phyloP scores from a whole-genome alignment of 2,888 invertebrate genomes.

The Noctua fimbriata region DNA sequence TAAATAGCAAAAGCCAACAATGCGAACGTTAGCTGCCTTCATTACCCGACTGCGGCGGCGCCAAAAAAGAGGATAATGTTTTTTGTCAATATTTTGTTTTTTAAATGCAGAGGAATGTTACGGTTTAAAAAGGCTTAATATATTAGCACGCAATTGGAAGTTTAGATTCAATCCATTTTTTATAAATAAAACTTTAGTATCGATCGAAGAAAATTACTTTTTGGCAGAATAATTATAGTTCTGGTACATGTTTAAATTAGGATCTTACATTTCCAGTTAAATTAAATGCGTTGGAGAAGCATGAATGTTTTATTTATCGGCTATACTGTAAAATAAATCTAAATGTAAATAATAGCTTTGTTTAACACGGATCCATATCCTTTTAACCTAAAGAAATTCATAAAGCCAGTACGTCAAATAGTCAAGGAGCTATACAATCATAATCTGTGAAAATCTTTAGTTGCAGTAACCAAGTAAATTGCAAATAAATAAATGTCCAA shows the following conservation, averaged over 20 bases:
- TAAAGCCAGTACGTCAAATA: neutral
- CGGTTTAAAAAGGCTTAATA: slow-evolving; percentile 14
- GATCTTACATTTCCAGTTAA: neutral
- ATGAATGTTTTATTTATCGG: slow-evolving; percentile 18
- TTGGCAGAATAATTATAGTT: neutral
- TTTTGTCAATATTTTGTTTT: slow-evolving; percentile 14
- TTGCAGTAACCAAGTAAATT: neutral
- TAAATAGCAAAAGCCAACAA: slow-evolving; percentile 26
- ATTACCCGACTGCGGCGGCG: neutral
- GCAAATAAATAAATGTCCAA: neutral
- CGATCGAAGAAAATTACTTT: neutral
- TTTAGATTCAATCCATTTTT: neutral
- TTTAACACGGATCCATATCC: neutral
- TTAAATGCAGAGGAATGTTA: slow-evolving; percentile 55
- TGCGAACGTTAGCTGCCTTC: slow-evolving; percentile 29
- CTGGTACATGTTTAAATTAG: slow-evolving; percentile 27
- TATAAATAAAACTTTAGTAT: neutral
- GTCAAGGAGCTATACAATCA: neutral
- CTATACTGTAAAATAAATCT: neutral
- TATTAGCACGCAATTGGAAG: slow-evolving; percentile 31
- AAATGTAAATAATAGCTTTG: neutral
- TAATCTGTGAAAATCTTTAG: neutral
- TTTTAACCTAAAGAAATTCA: neutral
- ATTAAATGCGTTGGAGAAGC: slow-evolving; percentile 15
- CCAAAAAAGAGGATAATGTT: neutral